Evolutionary conservation across 2,888 invertebrate species (phyloP).

Genomic region (Plebejus anna): DNA sequence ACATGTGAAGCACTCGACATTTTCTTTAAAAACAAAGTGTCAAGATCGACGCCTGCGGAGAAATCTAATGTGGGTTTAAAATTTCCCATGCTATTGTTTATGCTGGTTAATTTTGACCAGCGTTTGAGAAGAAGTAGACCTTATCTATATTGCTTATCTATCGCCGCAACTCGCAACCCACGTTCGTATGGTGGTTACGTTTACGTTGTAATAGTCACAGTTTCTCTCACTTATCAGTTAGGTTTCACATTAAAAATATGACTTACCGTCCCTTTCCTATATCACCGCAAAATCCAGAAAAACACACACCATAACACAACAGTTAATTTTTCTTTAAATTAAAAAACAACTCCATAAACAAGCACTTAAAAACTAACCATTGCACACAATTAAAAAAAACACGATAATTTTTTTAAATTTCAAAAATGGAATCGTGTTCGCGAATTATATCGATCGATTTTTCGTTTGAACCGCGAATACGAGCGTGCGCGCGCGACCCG

Average conservation of each 20-base stretch:
- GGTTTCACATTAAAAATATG: constrained; percentile 22
- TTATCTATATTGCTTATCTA: constrained; percentile 19
- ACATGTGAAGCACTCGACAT: background rate
- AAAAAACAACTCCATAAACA: background rate
- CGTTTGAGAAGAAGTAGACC: background rate
- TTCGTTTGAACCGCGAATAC: constrained; percentile 43
- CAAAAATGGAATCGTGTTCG: constrained; percentile 4
- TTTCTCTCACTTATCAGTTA: background rate
- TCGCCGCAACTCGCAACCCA: background rate
- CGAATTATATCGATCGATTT: constrained; percentile 38
- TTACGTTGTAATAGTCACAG: background rate
- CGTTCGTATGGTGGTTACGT: constrained; percentile 3
- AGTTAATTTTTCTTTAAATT: constrained; percentile 31
- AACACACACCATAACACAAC: constrained; percentile 45
- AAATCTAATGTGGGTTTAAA: background rate
- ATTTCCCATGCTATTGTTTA: background rate
- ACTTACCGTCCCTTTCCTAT: constrained; percentile 36
- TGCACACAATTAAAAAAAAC: constrained; percentile 6
- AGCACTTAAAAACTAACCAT: background rate
- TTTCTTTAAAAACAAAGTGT: background rate
- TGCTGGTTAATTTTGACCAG: background rate
- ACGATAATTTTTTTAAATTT: background rate
- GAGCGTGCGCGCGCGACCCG: constrained; percentile 70
- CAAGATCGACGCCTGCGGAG: background rate
- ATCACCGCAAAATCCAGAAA: constrained; percentile 38